Conservation (phyloP, 2,888 invertebrate species). For the Lycia hirtaria region DNA sequence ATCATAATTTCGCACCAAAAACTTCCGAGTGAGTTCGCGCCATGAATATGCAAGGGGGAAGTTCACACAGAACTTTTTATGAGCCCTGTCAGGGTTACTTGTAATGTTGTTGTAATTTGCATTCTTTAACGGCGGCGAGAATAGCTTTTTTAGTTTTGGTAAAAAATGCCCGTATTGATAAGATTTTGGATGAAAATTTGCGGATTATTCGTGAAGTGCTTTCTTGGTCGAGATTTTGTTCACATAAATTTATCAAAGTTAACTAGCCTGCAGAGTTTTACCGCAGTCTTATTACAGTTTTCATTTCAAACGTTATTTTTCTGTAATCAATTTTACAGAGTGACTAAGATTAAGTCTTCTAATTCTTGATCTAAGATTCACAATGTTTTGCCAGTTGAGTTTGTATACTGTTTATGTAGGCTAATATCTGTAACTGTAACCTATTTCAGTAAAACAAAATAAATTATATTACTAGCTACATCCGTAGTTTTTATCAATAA, state of each 20-base stretch:
- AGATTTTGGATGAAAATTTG: slow-evolving; percentile 51
- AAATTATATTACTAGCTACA: too few relatives aligned
- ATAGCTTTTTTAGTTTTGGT: slow-evolving; percentile 23
- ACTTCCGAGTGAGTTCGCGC: slow-evolving; percentile 77
- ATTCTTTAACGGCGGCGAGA: slow-evolving; percentile 55
- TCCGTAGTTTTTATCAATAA: too few relatives aligned
- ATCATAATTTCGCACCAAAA: slow-evolving; percentile 83
- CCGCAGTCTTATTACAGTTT: neutral
- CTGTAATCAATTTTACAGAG: too few relatives aligned
- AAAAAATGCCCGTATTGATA: slow-evolving; percentile 7
- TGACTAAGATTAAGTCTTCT: too few relatives aligned
- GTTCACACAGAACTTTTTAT: slow-evolving; percentile 79
- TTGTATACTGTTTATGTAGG: too few relatives aligned
- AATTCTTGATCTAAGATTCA: too few relatives aligned
- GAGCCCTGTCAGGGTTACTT: slow-evolving; percentile 72
- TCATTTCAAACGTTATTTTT: neutral
- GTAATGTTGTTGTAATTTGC: slow-evolving; percentile 72
- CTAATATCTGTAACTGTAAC: too few relatives aligned
- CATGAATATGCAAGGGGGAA: slow-evolving; percentile 81
- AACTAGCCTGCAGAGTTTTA: neutral
- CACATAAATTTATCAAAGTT: slow-evolving; percentile 10
- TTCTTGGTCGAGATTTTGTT: slow-evolving; percentile 4
- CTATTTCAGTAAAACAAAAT: too few relatives aligned
- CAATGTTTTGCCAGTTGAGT: too few relatives aligned
- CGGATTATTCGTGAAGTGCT: slow-evolving; percentile 7